Evolutionary conservation across 2,113 vertebrate species (phyloP).

Genomic region (Sporophila hypoxantha): DNA sequence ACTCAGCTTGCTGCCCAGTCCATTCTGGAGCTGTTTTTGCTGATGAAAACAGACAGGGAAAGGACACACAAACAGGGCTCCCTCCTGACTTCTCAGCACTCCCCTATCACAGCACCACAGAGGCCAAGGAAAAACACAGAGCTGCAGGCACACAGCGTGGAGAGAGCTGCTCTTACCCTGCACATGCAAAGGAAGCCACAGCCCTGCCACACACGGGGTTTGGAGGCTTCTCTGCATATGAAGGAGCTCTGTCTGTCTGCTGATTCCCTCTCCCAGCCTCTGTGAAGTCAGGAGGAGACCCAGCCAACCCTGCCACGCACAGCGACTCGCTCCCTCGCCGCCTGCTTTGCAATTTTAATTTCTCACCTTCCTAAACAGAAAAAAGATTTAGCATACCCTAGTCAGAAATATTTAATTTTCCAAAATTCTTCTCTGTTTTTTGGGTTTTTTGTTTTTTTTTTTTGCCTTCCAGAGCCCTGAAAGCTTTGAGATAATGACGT

Average conservation of each 20-base stretch:
- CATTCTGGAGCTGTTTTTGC: neutral
- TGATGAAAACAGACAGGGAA: neutral
- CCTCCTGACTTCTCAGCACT: neutral
- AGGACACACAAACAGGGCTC: neutral
- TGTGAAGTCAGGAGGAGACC: neutral
- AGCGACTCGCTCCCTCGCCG: neutral
- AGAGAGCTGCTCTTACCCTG: neutral
- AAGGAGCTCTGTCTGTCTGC: neutral
- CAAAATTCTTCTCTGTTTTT: neutral
- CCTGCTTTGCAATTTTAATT: conserved; percentile 67
- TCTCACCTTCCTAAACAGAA: conserved; percentile 62
- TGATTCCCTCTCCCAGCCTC: neutral
- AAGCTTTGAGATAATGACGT: conserved; percentile 5
- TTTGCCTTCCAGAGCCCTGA: neutral
- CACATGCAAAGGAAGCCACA: neutral
- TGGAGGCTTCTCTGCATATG: neutral
- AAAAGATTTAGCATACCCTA: conserved; percentile 48
- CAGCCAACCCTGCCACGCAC: neutral
- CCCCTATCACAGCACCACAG: neutral
- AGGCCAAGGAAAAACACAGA: neutral
- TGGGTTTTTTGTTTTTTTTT: neutral
- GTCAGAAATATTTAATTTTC: conserved; percentile 68
- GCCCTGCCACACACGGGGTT: neutral
- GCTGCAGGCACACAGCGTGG: neutral
- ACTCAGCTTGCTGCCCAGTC: neutral